A percentile compares a stretch with the other conserved stretches of the same genome.
Evolutionary conservation across 2,113 vertebrate species (phyloP).

Genomic region (Sorex araneus): DNA sequence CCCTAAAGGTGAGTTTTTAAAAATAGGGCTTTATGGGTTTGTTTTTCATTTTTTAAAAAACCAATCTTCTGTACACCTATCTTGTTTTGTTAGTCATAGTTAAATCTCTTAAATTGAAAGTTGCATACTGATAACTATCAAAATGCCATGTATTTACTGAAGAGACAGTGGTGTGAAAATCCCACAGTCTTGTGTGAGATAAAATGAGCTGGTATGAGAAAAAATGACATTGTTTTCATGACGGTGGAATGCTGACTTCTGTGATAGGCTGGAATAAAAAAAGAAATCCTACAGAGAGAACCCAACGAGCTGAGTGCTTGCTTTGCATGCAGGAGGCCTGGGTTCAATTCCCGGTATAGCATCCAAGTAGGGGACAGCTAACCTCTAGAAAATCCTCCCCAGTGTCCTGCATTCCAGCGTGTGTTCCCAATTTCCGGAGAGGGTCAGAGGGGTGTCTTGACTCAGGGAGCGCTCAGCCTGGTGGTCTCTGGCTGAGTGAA

Average conservation of each 20-base stretch:
- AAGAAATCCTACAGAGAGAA: too few species aligned
- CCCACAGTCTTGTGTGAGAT: not conserved
- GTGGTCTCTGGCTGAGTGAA: not conserved
- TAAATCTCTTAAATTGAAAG: slow-evolving; percentile 58
- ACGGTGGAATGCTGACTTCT: not conserved
- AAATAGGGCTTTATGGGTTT: not conserved
- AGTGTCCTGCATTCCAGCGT: not conserved
- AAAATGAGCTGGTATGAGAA: too few species aligned
- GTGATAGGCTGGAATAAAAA: not conserved
- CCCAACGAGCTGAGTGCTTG: too few species aligned
- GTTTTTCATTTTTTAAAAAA: not conserved
- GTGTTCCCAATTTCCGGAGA: not conserved
- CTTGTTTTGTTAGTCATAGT: slow-evolving; percentile 46
- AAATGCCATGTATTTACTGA: not conserved
- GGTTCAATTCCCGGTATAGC: too few species aligned
- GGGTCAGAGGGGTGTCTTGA: not conserved
- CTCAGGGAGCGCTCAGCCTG: not conserved
- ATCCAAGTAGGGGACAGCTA: too few species aligned
- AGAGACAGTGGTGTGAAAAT: not conserved
- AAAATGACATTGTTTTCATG: not conserved
- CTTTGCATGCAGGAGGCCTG: too few species aligned
- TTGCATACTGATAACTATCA: not conserved
- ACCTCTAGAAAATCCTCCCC: not conserved
- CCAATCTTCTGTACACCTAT: not conserved
- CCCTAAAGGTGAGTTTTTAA: too few species aligned